Evolutionary conservation across 2,797 vertebrate species (phyloP).

Genomic region (Xyrichtys novacula): DNA sequence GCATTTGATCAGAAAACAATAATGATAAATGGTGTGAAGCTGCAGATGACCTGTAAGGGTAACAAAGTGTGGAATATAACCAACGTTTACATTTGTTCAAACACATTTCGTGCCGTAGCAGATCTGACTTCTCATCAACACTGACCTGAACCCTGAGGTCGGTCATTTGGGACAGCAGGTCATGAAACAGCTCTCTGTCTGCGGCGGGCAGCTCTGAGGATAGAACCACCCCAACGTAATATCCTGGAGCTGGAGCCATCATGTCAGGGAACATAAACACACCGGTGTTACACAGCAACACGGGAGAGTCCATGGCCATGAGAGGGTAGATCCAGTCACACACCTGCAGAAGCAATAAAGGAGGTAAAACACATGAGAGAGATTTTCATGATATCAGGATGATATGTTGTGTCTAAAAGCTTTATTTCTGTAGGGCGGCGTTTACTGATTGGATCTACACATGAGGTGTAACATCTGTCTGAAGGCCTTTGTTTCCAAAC

Average conservation of each 20-base stretch:
- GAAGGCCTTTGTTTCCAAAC: too few species aligned
- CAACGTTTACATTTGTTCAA: background rate
- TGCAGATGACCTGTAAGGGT: background rate
- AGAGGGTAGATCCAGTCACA: slow-evolving; percentile 98
- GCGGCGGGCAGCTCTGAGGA: slow-evolving; percentile 90
- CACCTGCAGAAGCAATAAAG: slow-evolving; percentile 82
- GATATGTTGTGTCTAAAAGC: background rate
- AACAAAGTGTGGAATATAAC: background rate
- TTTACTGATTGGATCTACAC: background rate
- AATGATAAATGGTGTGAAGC: background rate
- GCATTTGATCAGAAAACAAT: too few species aligned
- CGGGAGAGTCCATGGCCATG: slow-evolving; percentile 91
- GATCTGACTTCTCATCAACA: slow-evolving; percentile 2
- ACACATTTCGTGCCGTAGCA: background rate
- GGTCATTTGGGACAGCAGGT: slow-evolving; percentile 94
- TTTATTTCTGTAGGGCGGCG: background rate
- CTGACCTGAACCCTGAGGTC: slow-evolving; percentile 95
- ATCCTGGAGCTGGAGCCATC: slow-evolving; percentile 90
- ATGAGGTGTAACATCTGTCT: background rate
- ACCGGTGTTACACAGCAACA: slow-evolving; percentile 92
- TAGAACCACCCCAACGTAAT: slow-evolving; percentile 94
- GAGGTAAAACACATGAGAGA: background rate
- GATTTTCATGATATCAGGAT: background rate
- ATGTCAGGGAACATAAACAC: slow-evolving; percentile 98
- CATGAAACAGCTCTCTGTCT: slow-evolving; percentile 89